A percentile compares a stretch with the other conserved stretches of the same genome.
Evolutionary conservation across 2,113 vertebrate genomes (phyloP).

Genomic region (Loxodonta africana): DNA sequence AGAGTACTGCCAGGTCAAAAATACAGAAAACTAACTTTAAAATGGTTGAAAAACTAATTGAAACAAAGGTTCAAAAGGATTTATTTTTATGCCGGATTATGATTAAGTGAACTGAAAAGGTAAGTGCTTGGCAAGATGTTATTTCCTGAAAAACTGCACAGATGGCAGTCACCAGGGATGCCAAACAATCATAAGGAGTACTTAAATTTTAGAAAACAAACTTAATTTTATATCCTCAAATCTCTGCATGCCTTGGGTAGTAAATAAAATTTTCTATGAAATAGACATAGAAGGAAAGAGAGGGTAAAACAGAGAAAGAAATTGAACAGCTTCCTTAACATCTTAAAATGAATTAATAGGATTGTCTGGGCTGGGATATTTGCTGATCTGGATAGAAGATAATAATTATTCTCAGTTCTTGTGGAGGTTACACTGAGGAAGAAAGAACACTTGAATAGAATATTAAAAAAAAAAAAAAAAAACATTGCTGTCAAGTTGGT

Average conservation of each 20-base stretch:
- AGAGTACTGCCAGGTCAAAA: neutral
- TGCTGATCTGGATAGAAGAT: neutral
- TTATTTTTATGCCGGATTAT: slow-evolving; percentile 9
- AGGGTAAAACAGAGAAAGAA: neutral
- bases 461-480: neutral
- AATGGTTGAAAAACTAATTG: neutral
- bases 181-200: neutral
- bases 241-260: neutral
- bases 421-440: neutral
- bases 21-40: slow-evolving; percentile 4
- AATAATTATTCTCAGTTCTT: neutral
- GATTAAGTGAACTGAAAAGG: slow-evolving; percentile 42
- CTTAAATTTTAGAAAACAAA: slow-evolving; percentile 25
- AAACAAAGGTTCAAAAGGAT: neutral
- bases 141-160: slow-evolving; percentile 10
- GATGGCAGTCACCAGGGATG: neutral
- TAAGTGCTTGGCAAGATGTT: neutral
- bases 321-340: neutral
- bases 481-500: no score
- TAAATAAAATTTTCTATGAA: neutral
- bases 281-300: neutral
- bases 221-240: neutral
- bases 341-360: neutral
- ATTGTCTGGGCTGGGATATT: neutral
- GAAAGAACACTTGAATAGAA: neutral